Conservation (phyloP, 1,140 invertebrate genomes). For the Heterodera schachtii region DNA sequence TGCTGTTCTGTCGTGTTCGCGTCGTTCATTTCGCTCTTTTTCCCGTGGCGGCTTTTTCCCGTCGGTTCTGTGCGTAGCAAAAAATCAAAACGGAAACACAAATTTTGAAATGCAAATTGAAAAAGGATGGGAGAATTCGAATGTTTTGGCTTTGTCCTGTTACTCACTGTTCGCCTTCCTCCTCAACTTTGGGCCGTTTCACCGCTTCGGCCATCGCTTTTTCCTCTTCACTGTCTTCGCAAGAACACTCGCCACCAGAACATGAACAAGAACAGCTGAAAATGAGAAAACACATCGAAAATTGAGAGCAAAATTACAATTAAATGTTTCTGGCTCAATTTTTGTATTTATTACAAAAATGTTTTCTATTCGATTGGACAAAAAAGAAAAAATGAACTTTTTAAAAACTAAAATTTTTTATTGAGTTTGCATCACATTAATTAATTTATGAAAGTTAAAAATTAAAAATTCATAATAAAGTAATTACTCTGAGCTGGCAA, state of each 20-base stretch:
- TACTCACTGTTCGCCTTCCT: slow-evolving; percentile 21
- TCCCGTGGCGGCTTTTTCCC: slow-evolving; percentile 26
- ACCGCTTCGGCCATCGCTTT: neutral
- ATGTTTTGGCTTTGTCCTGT: no score
- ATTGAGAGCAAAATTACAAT: no score
- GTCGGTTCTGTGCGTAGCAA: no score
- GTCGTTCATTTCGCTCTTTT: slow-evolving; percentile 10
- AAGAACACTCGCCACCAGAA: slow-evolving; percentile 61
- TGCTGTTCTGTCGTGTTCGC: slow-evolving; percentile 14
- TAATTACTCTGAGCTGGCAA: slow-evolving; percentile 50
- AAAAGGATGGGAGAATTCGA: no score
- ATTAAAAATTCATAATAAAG: neutral
- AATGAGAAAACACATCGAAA: no score
- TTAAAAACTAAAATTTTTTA: neutral
- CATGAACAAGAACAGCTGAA: slow-evolving; percentile 62
- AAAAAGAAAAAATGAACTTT: slow-evolving; percentile 25
- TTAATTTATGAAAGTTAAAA: no score
- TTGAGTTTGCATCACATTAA: no score
- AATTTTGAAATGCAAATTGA: no score
- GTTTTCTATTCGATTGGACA: no score
- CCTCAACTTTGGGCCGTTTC: slow-evolving; percentile 22
- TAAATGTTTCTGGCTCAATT: no score
- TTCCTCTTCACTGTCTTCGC: slow-evolving; percentile 51
- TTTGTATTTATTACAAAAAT: no score
- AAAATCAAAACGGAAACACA: slow-evolving; percentile 10